Base-by-base conservation (phyloP, 2,113 vertebrate species). In the Chionomys nivalis region DNA sequence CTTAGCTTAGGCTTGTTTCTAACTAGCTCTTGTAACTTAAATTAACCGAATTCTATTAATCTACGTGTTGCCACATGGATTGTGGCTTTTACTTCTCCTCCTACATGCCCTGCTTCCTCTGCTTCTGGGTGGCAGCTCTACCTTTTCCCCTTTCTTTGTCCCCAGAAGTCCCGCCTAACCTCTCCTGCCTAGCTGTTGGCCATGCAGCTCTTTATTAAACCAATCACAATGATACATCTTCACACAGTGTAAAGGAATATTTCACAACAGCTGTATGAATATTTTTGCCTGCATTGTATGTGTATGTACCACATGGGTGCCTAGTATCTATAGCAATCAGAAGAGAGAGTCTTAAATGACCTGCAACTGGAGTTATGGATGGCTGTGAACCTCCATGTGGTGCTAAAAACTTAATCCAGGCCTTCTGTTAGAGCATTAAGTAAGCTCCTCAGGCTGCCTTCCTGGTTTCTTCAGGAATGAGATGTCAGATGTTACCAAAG, bases 41-140 rank as follows among this genome's bases (percentile, higher is more conserved):
- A 70, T 70, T n/a, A 70, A 70, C 2, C 16, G 2, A n/a, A n/a
- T 70, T n/a, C 33, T 70, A 1, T 70, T n/a, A 70, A 70, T 70
- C 14, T n/a, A n/a, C 0, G 1, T 17, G 68, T 0, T n/a, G 33
- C 33, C 33, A n/a, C 33, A 19, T n/a, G 2, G 68, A 2, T 68
- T 33, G 33, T 36, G 13, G 66, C 31, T 36, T 36, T 68, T 36
- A 14, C 12, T 5, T 70, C 33, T n/a, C 33, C 33, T 70, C 33
- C 33, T 70, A 3, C 68, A 7, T 70, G 33, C 16, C 68, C 68
- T 70, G 16, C 7, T 70, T 70, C 33, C 68, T 70, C 68, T 70
- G 68, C 33, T 17, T 6, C 33, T 70, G 33, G 68, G 5, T 70
- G 33, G 68, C 7, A 3, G n/a, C 33, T 70, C 68, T 16, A 23